phyloP scores from a whole-genome alignment of 2,888 invertebrate genomes.

The Orthosia gothica region DNA sequence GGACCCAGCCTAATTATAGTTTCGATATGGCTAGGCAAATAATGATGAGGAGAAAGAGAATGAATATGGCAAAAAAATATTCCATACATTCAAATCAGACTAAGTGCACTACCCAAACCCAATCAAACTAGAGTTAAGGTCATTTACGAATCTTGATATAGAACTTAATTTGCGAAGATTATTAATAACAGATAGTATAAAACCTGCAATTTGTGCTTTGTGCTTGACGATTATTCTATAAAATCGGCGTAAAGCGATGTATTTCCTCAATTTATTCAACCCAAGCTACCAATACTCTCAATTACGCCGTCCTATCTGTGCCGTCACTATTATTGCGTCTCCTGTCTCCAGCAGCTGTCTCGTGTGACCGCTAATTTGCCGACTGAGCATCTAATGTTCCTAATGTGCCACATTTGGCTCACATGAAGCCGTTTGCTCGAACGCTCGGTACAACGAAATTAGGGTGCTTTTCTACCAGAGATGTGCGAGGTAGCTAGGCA shows the following conservation, averaged over 20 bases:
- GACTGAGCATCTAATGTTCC: conserved; percentile 46
- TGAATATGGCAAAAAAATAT: too few species aligned
- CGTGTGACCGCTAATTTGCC: conserved; percentile 63
- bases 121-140: too few species aligned
- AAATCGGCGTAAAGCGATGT: background rate
- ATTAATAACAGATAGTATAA: too few species aligned
- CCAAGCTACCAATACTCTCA: conserved; percentile 36
- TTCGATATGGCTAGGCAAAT: too few species aligned
- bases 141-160: too few species aligned
- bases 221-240: too few species aligned
- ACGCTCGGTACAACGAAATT: conserved; percentile 29
- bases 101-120: too few species aligned
- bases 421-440: conserved; percentile 48
- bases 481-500: background rate
- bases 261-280: conserved; percentile 16
- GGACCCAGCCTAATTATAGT: too few species aligned
- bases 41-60: too few species aligned
- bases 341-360: conserved; percentile 57
- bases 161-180: too few species aligned
- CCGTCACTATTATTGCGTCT: conserved; percentile 52
- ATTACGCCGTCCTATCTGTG: conserved; percentile 37
- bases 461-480: background rate
- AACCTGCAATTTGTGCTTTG: too few species aligned
- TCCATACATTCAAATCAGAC: too few species aligned
- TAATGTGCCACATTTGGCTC: conserved; percentile 57